Evolutionary conservation across 2,797 vertebrate species (phyloP), one percentile per base, ranked within the genome.

Genomic region (Channa striata): DNA sequence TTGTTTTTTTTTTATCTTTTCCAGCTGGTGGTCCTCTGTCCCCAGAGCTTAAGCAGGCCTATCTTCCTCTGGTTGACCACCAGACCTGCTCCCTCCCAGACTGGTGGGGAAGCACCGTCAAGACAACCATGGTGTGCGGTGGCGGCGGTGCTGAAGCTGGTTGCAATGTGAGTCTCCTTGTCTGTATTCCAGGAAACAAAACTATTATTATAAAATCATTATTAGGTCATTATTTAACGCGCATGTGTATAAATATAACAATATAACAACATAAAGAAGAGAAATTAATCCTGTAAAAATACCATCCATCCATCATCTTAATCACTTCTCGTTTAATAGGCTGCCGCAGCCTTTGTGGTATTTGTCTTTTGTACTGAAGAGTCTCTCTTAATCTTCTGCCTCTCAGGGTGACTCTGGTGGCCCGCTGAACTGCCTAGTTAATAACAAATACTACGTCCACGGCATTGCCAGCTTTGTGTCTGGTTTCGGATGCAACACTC

Each of bases 391-490:
- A 20, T 42, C 11, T 62, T 0, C 2, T 56, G 40, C 44, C 43
- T 14, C 0, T 43, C 70, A 96, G 96, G 96, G 96, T 4, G 96
- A 97, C 76, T 97, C 95, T 10, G 96, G 96, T 0, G 95, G 96
- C 0, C 96, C 96, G 25, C 93, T 97, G 54, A 85, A 95, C 89
- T 97, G 96, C 63, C 9, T 70, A 11, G 91, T 95, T 48, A 78
- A 84, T 0, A 93, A 93, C 11, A 58, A 51, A 62, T 96, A 95
- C 68, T 58, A 89, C 9, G 93, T 97, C 63, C 93, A 95, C 0
- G 95, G 96, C 1, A 87, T 96, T 75, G 87, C 95, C 87, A 97
- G 96, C 87, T 98, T 97, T 37, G 94, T 95, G 49, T 96, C 95
- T 46, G 14, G 72, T 2, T 1, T 0, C 6, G 96, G 95, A 64